Evolutionary conservation across 2,888 invertebrate genomes (phyloP).

Genomic region (Stegophylla sp.): DNA sequence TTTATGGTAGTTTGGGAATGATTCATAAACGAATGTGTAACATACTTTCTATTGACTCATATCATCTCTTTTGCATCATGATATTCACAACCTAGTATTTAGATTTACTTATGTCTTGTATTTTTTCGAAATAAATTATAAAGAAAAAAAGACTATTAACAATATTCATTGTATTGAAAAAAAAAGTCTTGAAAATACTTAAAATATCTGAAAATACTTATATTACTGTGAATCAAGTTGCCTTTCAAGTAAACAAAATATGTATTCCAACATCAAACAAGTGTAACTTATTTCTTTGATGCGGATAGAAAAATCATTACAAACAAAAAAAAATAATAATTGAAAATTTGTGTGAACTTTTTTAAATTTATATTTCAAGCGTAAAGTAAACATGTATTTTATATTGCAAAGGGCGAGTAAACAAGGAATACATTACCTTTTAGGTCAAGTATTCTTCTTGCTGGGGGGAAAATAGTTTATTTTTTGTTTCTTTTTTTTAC

Average conservation of each 20-base stretch:
- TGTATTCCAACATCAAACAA: background rate
- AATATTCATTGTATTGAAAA: no score
- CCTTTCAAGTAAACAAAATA: background rate
- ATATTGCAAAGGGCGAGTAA: conserved; percentile 21
- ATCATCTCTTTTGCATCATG: no score
- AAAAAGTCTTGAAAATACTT: background rate
- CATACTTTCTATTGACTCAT: no score
- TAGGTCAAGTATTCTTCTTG: conserved; percentile 45
- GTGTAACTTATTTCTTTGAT: background rate
- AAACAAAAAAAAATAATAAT: conserved; percentile 23
- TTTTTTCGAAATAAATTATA: no score
- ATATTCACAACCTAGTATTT: no score
- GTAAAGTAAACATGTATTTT: conserved; percentile 41
- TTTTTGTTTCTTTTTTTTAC: conserved; percentile 23
- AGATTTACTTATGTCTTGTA: no score
- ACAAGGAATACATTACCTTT: conserved; percentile 40
- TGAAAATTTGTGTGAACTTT: conserved; percentile 36
- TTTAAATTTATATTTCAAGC: conserved; percentile 43
- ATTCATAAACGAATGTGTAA: no score
- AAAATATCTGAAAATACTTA: background rate
- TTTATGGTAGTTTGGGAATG: no score
- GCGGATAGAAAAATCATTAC: background rate
- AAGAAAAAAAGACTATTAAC: no score
- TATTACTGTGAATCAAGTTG: background rate
- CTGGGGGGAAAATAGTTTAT: background rate